Evolutionary conservation across 2,888 invertebrate genomes (phyloP), one percentile per base, ranked within the genome.

Genomic region (Melieria picta): DNA sequence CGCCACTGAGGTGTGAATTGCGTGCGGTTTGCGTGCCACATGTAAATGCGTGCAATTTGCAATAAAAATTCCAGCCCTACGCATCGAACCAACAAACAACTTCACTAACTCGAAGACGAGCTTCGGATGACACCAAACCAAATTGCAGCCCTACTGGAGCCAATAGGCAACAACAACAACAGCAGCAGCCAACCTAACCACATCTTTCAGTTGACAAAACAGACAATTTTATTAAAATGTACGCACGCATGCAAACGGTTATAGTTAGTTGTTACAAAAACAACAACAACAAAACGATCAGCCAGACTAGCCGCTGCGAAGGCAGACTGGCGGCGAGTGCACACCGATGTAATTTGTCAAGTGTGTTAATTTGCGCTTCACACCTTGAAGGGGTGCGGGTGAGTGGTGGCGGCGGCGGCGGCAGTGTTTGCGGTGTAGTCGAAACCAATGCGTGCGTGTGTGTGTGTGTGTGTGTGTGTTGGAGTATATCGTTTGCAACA

Each of bases 221-320:
- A 76, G 74, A 77, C 74, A 77, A 75, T 75, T 76, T 77, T 66
- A 77, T 77, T 77, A 75, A 76, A 74, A 72, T 63, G 43, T 47
- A 47, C 10, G 63, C 57, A 52, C 52, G 11, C n/a, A 52, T n/a
- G 13, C n/a, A n/a, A 47, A 46, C 47, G n/a, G 13, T 63, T 50
- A 16, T 7, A 16, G n/a, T 7, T 30, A 9, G 47, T 46, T 65
- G 10, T 43, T 65, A 10, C 63, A 63, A 67, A 48, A 57, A 16
- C 68, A 66, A 47, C 69, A 61, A 5, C 55, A 50, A 50, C 67
- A 69, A 9, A 45, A 65, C 3, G 46, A 50, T 0, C 67, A 62
- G n/a, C 47, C 57, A 16, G 52, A 46, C 48, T 47, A 63, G 16
- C 13, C 9, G 64, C 3, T 45, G 16, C 57, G 50, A 46, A 58